Percentiles rank a stretch among this genome's conserved stretches.
These are phyloP conservation scores for Emydura subglobosa DNA, from an alignment of 2,113 vertebrate species.

Conservation along the genomic window DNA sequence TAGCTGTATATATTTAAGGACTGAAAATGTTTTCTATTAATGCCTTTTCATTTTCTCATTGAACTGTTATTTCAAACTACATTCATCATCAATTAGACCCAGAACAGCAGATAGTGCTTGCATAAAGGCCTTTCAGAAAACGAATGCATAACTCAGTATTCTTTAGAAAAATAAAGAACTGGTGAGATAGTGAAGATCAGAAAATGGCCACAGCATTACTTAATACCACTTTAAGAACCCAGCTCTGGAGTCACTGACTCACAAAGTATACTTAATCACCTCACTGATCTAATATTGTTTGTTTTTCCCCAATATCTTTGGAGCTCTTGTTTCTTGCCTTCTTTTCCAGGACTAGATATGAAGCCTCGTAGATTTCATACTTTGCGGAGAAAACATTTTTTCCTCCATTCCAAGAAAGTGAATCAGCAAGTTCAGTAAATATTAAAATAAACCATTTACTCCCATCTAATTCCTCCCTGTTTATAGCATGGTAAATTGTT, in stretches of 20 bases:
- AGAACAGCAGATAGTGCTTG: background rate
- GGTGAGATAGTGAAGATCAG: background rate
- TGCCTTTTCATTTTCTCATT: background rate
- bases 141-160: background rate
- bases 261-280: background rate
- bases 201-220: background rate
- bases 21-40: background rate
- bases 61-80: background rate
- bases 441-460: background rate
- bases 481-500: background rate
- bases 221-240: background rate
- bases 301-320: background rate
- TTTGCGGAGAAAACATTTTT: background rate
- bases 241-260: background rate
- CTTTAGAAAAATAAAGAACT: background rate
- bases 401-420: background rate
- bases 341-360: background rate
- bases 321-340: background rate
- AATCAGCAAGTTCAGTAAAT: background rate
- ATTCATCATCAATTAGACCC: background rate
- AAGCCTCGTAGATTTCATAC: background rate
- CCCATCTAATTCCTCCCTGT: background rate
- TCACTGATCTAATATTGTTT: background rate
- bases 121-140: background rate
- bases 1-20: background rate